Base-by-base conservation (phyloP, 2,113 vertebrate species). In the Albula glossodonta region DNA sequence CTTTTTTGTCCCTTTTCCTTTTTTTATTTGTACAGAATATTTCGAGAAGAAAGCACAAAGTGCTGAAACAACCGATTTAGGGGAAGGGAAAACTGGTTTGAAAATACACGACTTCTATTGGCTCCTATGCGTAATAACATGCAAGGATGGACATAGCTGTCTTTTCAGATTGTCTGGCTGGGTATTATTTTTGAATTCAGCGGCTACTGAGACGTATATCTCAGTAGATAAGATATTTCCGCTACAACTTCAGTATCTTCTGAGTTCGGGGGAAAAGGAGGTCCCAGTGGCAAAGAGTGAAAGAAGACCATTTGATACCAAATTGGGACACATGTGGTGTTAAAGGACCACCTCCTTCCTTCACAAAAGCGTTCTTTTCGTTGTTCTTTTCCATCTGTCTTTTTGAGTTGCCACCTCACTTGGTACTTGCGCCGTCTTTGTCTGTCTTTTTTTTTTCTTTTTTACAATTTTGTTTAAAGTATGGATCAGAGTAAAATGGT, bases 401-500 rank as follows among this genome's bases (percentile, higher is more conserved):
- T 88, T 86, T 88, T 89, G 90, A 90, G n/a, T 74, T 82, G 51
- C 52, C 50, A 52, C 25, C 9, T 63, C 87, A 53, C 19, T 10
- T 15, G 49, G 57, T 87, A 86, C 86, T 87, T 78, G 91, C 83
- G 50, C 83, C 66, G 83, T 88, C 86, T 84, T 83, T 89, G 31
- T 41, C 31, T 80, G 80, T 85, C 86, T 90, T 56, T 15, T 56
- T 6, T 53, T 78, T 84, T 5, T 51, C 51, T 89, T 52, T 83
- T 50, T 49, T 12, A 60, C 3, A 15, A 15, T 60, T 11, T 11
- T 60, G 17, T 48, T 81, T 86, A 89, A 84, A 91, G 83, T 89
- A 96, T 96, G 95, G 95, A 96, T 89, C 92, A 93, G 86, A 94
- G 91, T 88, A 96, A 96, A 90, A 96, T 96, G 85, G 95, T 96